phyloP scores from a whole-genome alignment of 2,113 vertebrate species.

The Pachycephala philippinensis region DNA sequence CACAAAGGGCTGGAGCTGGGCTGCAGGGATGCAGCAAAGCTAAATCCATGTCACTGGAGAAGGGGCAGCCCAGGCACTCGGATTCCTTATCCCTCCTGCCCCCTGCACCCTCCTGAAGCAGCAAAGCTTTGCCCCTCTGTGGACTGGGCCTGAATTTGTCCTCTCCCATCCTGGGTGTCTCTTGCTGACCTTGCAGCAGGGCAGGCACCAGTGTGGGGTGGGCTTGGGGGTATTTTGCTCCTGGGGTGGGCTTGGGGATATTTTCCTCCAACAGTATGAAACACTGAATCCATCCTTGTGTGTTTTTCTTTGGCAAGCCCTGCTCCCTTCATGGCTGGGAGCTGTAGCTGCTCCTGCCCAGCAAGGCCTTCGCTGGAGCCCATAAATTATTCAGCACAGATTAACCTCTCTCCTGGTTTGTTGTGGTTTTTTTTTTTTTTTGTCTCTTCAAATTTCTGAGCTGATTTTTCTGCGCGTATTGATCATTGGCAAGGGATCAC shows the following conservation, averaged over 20 bases:
- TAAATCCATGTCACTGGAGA: rapidly evolving
- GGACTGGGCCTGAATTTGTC: neutral
- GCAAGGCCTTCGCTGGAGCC: neutral
- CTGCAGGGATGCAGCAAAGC: neutral
- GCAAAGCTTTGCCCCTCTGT: neutral
- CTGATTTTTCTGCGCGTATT: neutral
- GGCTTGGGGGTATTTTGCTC: neutral
- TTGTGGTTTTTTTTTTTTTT: neutral
- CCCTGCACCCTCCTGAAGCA: neutral
- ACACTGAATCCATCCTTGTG: neutral
- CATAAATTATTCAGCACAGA: constrained; percentile 14
- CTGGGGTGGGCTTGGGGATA: no score
- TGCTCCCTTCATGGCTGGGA: neutral
- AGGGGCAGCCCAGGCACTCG: neutral
- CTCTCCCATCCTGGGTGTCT: neutral
- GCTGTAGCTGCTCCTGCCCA: neutral
- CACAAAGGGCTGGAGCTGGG: neutral
- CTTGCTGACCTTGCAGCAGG: neutral
- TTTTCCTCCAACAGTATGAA: neutral
- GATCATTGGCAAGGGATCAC: constrained; percentile 38
- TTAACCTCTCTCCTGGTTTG: neutral
- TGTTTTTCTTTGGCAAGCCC: neutral
- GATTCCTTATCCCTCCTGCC: neutral
- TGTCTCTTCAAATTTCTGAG: neutral
- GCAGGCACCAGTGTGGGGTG: neutral